Conservation (phyloP, 2,888 invertebrate species). For the Eupithecia exiguata region DNA sequence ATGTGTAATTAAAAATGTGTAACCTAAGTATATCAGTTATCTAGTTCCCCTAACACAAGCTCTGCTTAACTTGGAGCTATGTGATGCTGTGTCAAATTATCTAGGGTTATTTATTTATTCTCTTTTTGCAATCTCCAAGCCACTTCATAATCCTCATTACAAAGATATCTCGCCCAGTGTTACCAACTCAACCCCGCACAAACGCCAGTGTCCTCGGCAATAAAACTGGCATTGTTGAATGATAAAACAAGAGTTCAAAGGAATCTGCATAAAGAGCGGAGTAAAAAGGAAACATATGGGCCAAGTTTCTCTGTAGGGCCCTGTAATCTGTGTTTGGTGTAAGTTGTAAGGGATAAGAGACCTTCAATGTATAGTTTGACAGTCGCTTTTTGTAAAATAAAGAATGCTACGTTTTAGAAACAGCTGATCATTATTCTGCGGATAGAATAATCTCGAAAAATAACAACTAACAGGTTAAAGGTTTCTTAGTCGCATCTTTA, state of each 20-base stretch:
- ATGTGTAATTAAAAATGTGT: too few species aligned
- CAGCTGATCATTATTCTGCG: too few species aligned
- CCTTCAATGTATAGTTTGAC: not conserved
- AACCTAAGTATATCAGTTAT: too few species aligned
- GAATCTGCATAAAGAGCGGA: conserved; percentile 53
- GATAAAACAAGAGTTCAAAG: conserved; percentile 41
- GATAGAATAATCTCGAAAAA: too few species aligned
- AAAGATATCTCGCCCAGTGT: conserved; percentile 17
- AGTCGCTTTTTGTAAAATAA: not conserved
- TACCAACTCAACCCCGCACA: not conserved
- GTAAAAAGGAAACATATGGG: conserved; percentile 50
- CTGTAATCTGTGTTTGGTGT: conserved; percentile 44
- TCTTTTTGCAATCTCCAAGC: not conserved
- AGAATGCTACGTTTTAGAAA: not conserved
- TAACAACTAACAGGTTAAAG: too few species aligned
- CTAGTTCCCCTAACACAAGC: too few species aligned
- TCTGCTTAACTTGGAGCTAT: too few species aligned
- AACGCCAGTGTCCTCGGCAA: conserved; percentile 20
- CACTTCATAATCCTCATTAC: not conserved
- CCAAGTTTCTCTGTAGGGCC: conserved; percentile 46
- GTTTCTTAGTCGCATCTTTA: too few species aligned
- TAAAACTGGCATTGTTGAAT: conserved; percentile 38
- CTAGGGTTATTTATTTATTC: not conserved
- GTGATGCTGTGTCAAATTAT: not conserved
- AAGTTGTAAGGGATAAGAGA: conserved; percentile 36